Evolutionary conservation across 2,797 vertebrate genomes (phyloP), one percentile per base, ranked within the genome.

Genomic region (Acipenser oxyrinchus): DNA sequence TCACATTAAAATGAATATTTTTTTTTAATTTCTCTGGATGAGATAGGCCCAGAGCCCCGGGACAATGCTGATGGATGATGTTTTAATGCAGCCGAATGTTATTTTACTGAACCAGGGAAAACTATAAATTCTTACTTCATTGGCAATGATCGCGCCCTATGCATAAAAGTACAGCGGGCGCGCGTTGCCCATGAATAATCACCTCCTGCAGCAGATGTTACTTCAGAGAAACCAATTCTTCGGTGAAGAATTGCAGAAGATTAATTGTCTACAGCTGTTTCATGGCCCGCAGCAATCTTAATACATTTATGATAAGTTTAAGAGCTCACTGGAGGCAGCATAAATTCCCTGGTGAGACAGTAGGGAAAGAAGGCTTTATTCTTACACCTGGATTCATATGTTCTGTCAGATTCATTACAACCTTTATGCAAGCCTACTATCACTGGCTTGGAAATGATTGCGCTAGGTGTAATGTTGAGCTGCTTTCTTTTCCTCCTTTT

Each of bases 301-400:
- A 98, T 97, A 95, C 95, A 96, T 99, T 99, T 97, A 94, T 97
- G 96, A 97, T 95, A 93, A 94, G 95, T 99, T 95, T 96, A 96
- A 95, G 93, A 91, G 94, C 93, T 94, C 91, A 85, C 88, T 80
- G 83, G 93, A 92, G 93, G 91, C 90, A 89, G 86, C 89, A 83
- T 76, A 86, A 85, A 87, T 92, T 91, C 92, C 92, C 87, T 81
- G 86, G 90, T 82, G 91, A 83, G 86, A 83, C 84, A 75, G 77
- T 73, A 71, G 72, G 57, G 73, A 63, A 77, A 73, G 74, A 79
- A 51, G 79, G 90, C 90, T 95, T 94, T 93, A 93, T 95, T 94
- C 92, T 89, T 85, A 93, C 94, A 95, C 94, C 94, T 96, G 92
- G 93, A 96, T 93, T 93, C 93, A 93, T 93, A 91, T 93, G 91